Evolutionary conservation across 2,797 vertebrate genomes (phyloP).

Genomic region (Chaetodon trifasciatus): DNA sequence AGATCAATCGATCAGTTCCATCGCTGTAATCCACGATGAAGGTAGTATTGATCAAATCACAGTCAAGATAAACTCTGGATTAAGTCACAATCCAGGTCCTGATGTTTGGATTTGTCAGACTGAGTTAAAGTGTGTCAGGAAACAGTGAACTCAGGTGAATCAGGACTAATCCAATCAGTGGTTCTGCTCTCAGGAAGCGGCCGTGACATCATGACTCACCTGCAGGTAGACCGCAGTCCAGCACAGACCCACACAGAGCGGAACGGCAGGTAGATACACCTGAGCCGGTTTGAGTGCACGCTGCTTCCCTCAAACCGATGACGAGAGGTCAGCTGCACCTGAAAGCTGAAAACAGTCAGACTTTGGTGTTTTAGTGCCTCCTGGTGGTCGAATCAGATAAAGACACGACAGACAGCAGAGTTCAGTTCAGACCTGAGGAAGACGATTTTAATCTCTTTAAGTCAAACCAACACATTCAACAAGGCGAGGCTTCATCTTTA

Average conservation of each 20-base stretch:
- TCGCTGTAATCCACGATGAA: neutral
- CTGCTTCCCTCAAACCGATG: neutral
- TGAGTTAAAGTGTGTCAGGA: neutral
- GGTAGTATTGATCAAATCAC: slow-evolving; percentile 7
- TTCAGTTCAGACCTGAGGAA: no score
- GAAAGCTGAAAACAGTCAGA: neutral
- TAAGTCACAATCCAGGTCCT: neutral
- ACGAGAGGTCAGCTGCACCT: no score
- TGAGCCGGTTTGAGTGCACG: neutral
- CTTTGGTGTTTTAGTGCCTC: neutral
- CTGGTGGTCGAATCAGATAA: neutral
- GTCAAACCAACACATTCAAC: no score
- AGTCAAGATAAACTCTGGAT: neutral
- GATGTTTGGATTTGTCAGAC: neutral
- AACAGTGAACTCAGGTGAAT: neutral
- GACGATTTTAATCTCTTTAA: no score
- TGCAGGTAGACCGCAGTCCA: neutral
- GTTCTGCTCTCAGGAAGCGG: neutral
- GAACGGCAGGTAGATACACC: no score
- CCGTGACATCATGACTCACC: neutral
- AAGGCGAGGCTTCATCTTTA: no score
- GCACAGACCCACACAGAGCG: no score
- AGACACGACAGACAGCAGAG: neutral
- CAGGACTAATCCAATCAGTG: slow-evolving; percentile 30
- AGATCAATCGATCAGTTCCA: neutral